Conservation (phyloP, 2,113 vertebrate species). For the Coptodon rendalli region DNA sequence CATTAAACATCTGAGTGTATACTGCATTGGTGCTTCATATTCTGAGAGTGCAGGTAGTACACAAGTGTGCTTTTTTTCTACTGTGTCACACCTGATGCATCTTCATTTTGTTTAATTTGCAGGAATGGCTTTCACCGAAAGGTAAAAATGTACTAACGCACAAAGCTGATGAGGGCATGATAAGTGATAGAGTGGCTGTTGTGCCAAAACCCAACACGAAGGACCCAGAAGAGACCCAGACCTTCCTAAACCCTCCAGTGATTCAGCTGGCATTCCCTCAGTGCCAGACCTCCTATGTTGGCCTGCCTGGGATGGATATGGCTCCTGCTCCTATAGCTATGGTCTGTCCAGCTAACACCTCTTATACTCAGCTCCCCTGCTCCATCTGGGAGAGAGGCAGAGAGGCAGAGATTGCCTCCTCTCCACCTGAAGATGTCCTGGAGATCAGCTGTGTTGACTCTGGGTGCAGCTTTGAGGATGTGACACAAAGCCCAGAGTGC, state of each 20-base stretch:
- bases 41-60: not conserved
- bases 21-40: not conserved
- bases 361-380: slow-evolving; percentile 40
- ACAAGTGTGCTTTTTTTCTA: not conserved
- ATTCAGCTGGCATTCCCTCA: not conserved
- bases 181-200: not conserved
- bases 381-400: not conserved
- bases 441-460: slow-evolving; percentile 13
- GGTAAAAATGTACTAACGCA: not conserved
- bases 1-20: not conserved
- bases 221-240: slow-evolving; percentile 4
- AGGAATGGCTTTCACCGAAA: slow-evolving; percentile 45
- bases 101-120: not conserved
- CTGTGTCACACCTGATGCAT: not conserved
- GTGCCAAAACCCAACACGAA: not conserved
- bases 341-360: not conserved
- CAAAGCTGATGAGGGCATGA: slow-evolving; percentile 2
- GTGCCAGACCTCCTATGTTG: slow-evolving; percentile 29
- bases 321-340: not conserved
- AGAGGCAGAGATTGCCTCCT: not conserved
- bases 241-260: not conserved
- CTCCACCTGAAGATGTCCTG: not conserved
- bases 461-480: slow-evolving; percentile 17
- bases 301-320: not conserved
- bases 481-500: slow-evolving; percentile 5